These are phyloP conservation scores for Orthosia incerta DNA, from an alignment of 2,888 invertebrate genomes.

Conservation along the genomic window DNA sequence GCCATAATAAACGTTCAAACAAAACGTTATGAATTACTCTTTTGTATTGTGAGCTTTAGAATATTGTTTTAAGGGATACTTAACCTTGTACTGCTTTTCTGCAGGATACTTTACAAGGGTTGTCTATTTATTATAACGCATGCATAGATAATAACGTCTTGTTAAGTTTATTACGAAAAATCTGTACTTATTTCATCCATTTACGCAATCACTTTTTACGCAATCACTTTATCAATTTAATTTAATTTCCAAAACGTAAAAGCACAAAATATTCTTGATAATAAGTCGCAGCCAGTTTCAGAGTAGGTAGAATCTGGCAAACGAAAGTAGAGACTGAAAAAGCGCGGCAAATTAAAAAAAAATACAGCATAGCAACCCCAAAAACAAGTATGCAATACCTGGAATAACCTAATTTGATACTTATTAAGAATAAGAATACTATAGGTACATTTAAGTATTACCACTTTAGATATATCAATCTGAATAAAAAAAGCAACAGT, in stretches of 20 bases:
- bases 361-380: too few species aligned
- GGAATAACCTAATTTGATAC: too few species aligned
- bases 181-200: not conserved
- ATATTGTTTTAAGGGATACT: constrained; percentile 45
- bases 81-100: constrained; percentile 21
- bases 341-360: too few species aligned
- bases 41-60: constrained; percentile 74
- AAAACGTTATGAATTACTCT: constrained; percentile 75
- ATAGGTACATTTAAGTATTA: too few species aligned
- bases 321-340: too few species aligned
- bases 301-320: too few species aligned
- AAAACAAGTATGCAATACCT: too few species aligned
- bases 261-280: not conserved
- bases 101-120: not conserved
- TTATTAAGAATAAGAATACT: too few species aligned
- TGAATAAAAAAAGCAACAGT: too few species aligned
- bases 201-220: too few species aligned
- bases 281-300: not conserved
- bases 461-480: too few species aligned
- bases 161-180: not conserved
- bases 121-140: not conserved
- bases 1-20: constrained; percentile 70
- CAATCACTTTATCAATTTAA: too few species aligned
- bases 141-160: not conserved
- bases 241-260: not conserved